A percentile compares a stretch with the other conserved stretches of the same genome.
These are phyloP conservation scores for Megathymus violae DNA, from an alignment of 1,140 invertebrate species.

Conservation along the genomic window DNA sequence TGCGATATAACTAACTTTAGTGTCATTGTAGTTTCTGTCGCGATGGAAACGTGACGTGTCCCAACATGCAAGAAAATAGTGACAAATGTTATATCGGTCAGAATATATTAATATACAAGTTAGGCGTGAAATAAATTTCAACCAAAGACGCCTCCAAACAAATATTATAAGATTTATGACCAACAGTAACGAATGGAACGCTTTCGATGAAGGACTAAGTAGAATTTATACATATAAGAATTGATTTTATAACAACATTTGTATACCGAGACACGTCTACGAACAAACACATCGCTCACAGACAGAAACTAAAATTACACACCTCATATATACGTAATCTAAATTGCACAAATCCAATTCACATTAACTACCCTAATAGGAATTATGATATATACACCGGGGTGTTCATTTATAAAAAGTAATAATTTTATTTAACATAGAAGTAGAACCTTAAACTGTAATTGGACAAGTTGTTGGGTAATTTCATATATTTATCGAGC, in stretches of 20 bases:
- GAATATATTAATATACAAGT: no score
- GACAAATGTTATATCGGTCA: no score
- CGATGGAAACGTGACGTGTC: no score
- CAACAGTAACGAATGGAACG: no score
- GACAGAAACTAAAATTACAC: constrained; percentile 28
- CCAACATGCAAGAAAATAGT: no score
- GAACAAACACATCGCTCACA: background rate
- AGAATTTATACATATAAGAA: no score
- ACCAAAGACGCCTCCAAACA: no score
- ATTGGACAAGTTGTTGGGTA: background rate
- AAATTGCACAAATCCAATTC: constrained; percentile 64
- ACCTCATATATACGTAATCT: constrained; percentile 36
- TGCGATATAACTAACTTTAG: constrained; percentile 22
- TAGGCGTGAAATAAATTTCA: no score
- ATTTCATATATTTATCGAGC: no score
- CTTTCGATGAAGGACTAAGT: no score
- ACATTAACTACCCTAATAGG: constrained; percentile 50
- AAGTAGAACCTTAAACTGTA: background rate
- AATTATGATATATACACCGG: constrained; percentile 33
- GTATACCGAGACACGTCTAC: background rate
- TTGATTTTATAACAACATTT: no score
- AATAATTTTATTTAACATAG: constrained; percentile 26
- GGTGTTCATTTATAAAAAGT: constrained; percentile 25
- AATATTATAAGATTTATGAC: no score
- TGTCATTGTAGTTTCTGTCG: constrained; percentile 26